Evolutionary conservation across 2,888 invertebrate genomes (phyloP), one percentile per base, ranked within the genome.

Genomic region (Limulus polyphemus): DNA sequence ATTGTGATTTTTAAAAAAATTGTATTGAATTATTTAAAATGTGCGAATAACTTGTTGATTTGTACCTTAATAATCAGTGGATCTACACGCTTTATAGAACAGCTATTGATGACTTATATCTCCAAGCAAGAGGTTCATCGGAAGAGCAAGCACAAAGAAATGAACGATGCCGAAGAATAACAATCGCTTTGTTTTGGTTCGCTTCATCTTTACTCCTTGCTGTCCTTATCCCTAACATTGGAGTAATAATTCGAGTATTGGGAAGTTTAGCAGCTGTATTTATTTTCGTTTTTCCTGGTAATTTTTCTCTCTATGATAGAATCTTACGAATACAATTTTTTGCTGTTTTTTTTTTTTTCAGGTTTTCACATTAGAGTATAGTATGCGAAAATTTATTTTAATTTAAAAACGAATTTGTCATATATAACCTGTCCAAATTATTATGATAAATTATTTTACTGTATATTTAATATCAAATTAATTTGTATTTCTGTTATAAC

Each of bases 251-350:
- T 62, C 78, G 80, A 69, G 72, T 82, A 11, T 73, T 83, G 55
- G 83, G 83, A 11, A 78, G 79, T 5, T 73, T 83, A 47, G 83
- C 83, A 11, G 82, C 82, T 10, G 73, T 80, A 51, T 83, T 83
- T 70, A 83, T 83, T 48, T 80, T 81, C 70, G 71, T 78, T 50
- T 79, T 80, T 67, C 81, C 81, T 67, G 80, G 80, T 78, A 69
- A 64, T 58, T 47, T 32, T 46, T 52, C 10, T 10, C 17, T 32
- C 14, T 55, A n/a, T n/a, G n/a, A n/a, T n/a, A n/a, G n/a, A n/a
- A n/a, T n/a, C n/a, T n/a, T n/a, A n/a, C n/a, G n/a, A n/a, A n/a
- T n/a, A n/a, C n/a, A n/a, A n/a, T n/a, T n/a, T n/a, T n/a, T n/a
- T n/a, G n/a, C n/a, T n/a, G n/a, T n/a, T n/a, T n/a, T n/a, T n/a